Conservation (phyloP, 2,113 vertebrate species). For the Scomber japonicus region DNA sequence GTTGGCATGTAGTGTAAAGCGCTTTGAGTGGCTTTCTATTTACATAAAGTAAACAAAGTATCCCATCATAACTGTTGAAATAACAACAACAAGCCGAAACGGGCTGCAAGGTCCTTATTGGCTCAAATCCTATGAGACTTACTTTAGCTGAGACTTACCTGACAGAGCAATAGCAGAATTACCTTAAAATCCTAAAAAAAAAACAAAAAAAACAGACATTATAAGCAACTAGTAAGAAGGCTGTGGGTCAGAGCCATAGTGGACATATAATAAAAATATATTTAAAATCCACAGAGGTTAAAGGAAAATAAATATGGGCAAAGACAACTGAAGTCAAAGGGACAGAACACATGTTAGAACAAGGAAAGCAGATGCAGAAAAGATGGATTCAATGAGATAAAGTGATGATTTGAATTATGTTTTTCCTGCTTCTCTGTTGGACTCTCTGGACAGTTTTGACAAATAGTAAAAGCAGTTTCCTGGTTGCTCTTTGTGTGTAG, state of each 20-base stretch:
- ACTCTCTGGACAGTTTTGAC: slow-evolving; percentile 9
- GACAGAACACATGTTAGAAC: background rate
- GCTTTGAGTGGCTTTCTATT: no score
- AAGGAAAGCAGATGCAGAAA: background rate
- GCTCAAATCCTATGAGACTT: no score
- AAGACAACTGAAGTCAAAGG: background rate
- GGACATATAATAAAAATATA: background rate
- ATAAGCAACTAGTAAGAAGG: background rate
- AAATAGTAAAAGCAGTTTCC: slow-evolving; percentile 18
- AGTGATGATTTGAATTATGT: slow-evolving; percentile 8
- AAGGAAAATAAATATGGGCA: slow-evolving; percentile 7
- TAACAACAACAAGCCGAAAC: slow-evolving; percentile 39
- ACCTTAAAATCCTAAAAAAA: background rate
- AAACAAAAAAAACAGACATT: background rate
- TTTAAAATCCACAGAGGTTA: background rate
- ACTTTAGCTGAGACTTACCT: background rate
- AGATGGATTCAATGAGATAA: slow-evolving; percentile 1
- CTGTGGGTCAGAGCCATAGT: background rate
- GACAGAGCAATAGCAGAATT: background rate
- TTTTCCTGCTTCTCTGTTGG: slow-evolving; percentile 19
- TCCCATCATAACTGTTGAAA: slow-evolving; percentile 38
- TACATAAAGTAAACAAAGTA: slow-evolving; percentile 46
- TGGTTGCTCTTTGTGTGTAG: slow-evolving; percentile 6
- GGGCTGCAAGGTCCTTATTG: background rate
- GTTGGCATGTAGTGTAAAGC: no score